Conservation (phyloP, 2,888 invertebrate species). For the Salticus scenicus region DNA sequence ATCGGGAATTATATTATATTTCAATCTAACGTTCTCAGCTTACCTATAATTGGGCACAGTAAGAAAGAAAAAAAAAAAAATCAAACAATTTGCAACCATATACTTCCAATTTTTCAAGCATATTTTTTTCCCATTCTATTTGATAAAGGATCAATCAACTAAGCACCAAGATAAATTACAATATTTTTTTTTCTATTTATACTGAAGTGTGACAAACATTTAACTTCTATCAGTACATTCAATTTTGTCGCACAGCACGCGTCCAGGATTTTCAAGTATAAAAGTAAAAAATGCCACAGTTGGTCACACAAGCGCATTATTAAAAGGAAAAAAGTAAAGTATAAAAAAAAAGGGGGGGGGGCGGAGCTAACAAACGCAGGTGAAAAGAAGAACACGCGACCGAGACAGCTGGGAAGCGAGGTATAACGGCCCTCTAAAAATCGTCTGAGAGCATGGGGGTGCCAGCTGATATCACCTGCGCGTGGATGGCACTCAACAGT, state of each 20-base stretch:
- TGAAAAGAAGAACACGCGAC: slow-evolving; percentile 53
- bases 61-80: too few relatives aligned
- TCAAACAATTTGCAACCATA: too few relatives aligned
- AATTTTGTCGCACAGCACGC: neutral
- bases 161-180: too few relatives aligned
- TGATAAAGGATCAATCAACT: too few relatives aligned
- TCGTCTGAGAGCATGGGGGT: neutral
- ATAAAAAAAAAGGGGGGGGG: neutral
- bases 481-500: slow-evolving; percentile 11
- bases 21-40: too few relatives aligned
- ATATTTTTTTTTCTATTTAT: too few relatives aligned
- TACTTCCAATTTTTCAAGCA: too few relatives aligned
- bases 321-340: neutral
- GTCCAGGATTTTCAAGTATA: neutral
- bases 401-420: slow-evolving; percentile 56
- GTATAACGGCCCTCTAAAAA: slow-evolving; percentile 57
- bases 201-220: too few relatives aligned
- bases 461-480: slow-evolving; percentile 54
- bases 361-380: slow-evolving; percentile 38
- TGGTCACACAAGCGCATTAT: neutral
- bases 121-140: too few relatives aligned
- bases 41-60: too few relatives aligned
- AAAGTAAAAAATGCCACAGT: slow-evolving; percentile 9
- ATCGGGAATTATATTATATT: too few relatives aligned
- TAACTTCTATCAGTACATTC: too few relatives aligned